Evolutionary conservation across 1,140 invertebrate genomes (phyloP), one percentile per base, ranked within the genome.

Genomic region (Cyrtorhinus lividipennis): DNA sequence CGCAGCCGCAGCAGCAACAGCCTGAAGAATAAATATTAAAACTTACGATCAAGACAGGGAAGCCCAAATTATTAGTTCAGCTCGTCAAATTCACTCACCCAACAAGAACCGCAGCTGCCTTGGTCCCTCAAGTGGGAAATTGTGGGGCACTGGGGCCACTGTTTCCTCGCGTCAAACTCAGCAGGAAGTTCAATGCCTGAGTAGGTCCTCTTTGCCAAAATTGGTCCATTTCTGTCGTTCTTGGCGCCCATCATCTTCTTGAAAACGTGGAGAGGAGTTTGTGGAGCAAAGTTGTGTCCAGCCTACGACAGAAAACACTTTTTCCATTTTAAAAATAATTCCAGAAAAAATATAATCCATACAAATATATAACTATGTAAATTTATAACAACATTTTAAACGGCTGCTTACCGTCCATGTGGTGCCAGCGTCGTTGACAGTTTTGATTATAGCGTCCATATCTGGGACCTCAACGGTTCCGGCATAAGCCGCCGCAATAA

Each of bases 91-190:
- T 22, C 2, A 8, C 3, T 57, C 24, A 57, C 56, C 56, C 56
- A 57, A 24, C 56, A 57, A 23, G 56, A 20, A 24, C 56, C 56
- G 70, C 81, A 82, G 2, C 77, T 77, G 2, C 79, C 84, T 72
- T 89, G 87, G 77, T 90, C 86, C 64, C 86, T 75, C 24, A 89
- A 81, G 71, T 88, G 84, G 45, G 76, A 76, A 66, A 90, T 81
- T 1, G 88, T 87, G 1, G 86, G 84, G 69, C 91, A 95, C 67
- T 88, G 72, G 0, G 88, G 81, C 90, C 90, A 93, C 63, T 88
- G 76, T 59, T 78, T 73, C 27, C 89, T 75, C 0, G 88, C 73
- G 74, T 93, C 89, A 72, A 93, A 93, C n/a, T 18, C 23, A 13
- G n/a, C 79, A 0, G 90, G 90, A 8, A 90, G 45, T 12, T 60